These are phyloP conservation scores for Lycia hirtaria DNA, from an alignment of 2,888 invertebrate genomes.

Conservation along the genomic window DNA sequence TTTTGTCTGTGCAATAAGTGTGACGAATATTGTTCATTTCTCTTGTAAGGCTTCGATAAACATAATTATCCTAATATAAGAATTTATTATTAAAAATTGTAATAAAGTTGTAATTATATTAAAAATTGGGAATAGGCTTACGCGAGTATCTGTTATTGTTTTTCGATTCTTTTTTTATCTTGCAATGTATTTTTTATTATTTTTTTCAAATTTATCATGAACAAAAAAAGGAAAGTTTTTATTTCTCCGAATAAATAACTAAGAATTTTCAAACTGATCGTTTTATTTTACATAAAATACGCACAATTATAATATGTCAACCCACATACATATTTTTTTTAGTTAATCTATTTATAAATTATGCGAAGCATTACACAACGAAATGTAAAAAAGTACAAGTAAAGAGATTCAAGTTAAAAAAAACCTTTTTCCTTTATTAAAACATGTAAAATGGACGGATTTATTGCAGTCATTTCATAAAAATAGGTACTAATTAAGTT, in stretches of 20 bases:
- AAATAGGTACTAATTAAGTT: too few species aligned
- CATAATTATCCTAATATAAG: slow-evolving; percentile 58
- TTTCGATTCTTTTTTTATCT: slow-evolving; percentile 63
- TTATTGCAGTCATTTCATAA: too few species aligned
- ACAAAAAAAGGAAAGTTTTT: slow-evolving; percentile 67
- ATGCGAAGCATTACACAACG: too few species aligned
- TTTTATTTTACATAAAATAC: slow-evolving; percentile 56
- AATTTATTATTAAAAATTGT: slow-evolving; percentile 70
- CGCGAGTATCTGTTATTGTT: slow-evolving; percentile 75
- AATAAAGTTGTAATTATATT: slow-evolving; percentile 77
- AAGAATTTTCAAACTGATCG: slow-evolving; percentile 68
- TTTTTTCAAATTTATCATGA: slow-evolving; percentile 63
- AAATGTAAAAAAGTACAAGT: neutral
- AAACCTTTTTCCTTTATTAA: too few species aligned
- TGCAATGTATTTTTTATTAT: slow-evolving; percentile 60
- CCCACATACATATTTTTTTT: neutral
- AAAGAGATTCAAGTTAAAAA: too few species aligned
- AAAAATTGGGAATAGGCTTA: slow-evolving; percentile 73
- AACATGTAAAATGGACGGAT: too few species aligned
- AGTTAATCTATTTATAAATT: neutral
- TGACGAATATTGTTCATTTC: slow-evolving; percentile 70
- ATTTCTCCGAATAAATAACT: slow-evolving; percentile 81
- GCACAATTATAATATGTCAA: slow-evolving; percentile 6
- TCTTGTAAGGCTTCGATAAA: slow-evolving; percentile 58
- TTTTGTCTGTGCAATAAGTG: slow-evolving; percentile 80